Percentiles rank a stretch among this genome's conserved stretches.
Evolutionary conservation across 2,888 invertebrate genomes (phyloP).

Genomic region (Oithona nana): DNA sequence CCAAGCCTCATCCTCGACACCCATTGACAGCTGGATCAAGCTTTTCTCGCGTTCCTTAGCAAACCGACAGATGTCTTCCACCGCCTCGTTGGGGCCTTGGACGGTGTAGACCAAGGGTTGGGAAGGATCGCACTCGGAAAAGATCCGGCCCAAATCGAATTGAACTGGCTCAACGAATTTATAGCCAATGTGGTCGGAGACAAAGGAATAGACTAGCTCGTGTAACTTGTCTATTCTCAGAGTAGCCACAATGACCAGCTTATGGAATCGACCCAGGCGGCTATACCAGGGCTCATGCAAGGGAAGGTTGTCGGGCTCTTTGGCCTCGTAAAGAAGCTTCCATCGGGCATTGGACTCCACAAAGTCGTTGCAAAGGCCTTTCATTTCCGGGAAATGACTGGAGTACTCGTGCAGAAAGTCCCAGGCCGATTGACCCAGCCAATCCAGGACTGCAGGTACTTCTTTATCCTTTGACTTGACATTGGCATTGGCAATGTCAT

Average conservation of each 20-base stretch:
- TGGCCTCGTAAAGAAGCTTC: conserved; percentile 3
- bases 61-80: neutral
- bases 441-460: neutral
- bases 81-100: neutral
- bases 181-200: conserved; percentile 4
- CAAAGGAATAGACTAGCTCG: neutral
- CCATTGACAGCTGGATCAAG: neutral
- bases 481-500: neutral
- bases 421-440: neutral
- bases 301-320: conserved; percentile 11
- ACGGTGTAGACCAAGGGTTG: neutral
- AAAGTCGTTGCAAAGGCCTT: conserved; percentile 3
- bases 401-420: neutral
- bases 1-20: neutral
- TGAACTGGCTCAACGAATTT: conserved; percentile 2
- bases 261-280: neutral
- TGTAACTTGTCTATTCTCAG: conserved; percentile 5
- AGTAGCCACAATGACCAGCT: neutral
- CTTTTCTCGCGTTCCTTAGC: neutral
- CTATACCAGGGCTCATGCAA: conserved; percentile 10
- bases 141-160: neutral
- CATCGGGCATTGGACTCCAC: neutral
- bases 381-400: neutral
- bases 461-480: too few species aligned
- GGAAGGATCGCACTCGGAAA: neutral